phyloP scores from a whole-genome alignment of 2,888 invertebrate genomes.

The Scaptomyza caliginosa region DNA sequence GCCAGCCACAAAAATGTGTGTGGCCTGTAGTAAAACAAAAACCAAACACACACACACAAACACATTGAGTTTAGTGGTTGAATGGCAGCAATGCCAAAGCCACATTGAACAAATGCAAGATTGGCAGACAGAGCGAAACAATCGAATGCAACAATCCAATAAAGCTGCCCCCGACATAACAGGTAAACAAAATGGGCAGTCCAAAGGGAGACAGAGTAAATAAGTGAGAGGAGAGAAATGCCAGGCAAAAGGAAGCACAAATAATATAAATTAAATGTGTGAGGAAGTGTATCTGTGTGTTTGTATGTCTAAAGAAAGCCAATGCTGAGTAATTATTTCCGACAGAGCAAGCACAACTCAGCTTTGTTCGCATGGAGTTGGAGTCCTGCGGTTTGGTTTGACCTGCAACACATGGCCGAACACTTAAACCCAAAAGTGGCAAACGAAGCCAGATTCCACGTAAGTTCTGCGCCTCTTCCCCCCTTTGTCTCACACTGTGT shows the following conservation, averaged over 20 bases:
- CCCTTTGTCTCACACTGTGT: not conserved
- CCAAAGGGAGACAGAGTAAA: constrained; percentile 8
- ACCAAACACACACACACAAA: constrained; percentile 59
- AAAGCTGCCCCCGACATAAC: constrained; percentile 50
- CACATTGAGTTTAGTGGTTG: constrained; percentile 82
- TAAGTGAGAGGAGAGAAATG: constrained; percentile 31
- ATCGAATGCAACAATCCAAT: constrained; percentile 67
- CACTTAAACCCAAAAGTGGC: constrained; percentile 67
- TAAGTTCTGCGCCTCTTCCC: too few species aligned
- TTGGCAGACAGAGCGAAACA: constrained; percentile 15
- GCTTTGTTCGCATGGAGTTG: constrained; percentile 8
- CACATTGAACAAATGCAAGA: constrained; percentile 46
- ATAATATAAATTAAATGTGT: constrained; percentile 79
- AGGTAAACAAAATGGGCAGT: constrained; percentile 69
- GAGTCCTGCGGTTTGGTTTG: constrained; percentile 67
- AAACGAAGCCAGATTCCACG: constrained; percentile 22
- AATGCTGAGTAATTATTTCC: constrained; percentile 78
- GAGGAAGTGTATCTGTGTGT: constrained; percentile 6
- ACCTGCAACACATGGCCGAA: constrained; percentile 80
- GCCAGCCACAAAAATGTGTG: constrained; percentile 74
- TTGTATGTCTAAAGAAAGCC: constrained; percentile 50
- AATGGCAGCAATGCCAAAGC: constrained; percentile 66
- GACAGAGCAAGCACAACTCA: constrained; percentile 55
- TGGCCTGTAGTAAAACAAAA: constrained; percentile 78
- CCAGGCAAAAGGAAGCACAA: constrained; percentile 72